phyloP scores from a whole-genome alignment of 2,113 vertebrate species.

The Bambusicola thoracicus region DNA sequence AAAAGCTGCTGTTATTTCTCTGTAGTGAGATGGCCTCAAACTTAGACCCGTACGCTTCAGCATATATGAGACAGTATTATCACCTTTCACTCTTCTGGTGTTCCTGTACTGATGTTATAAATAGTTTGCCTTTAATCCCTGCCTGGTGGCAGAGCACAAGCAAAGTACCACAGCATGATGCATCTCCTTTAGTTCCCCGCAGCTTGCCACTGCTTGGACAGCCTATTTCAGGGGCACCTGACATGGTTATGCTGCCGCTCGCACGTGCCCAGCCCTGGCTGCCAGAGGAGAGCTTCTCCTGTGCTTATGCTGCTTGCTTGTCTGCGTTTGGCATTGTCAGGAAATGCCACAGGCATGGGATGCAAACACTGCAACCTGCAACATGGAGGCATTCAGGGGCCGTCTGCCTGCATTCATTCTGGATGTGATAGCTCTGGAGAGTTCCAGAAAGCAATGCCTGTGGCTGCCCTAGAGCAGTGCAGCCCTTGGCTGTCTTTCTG shows the following conservation, averaged over 20 bases:
- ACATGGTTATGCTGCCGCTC: not conserved
- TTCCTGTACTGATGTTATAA: not conserved
- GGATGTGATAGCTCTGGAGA: fast-evolving
- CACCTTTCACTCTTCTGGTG: not conserved
- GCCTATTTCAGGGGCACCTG: not conserved
- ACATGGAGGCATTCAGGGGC: not conserved
- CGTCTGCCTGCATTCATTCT: not conserved
- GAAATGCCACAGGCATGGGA: not conserved
- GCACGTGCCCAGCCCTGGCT: not conserved
- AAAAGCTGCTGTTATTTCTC: not conserved
- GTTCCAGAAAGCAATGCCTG: not conserved
- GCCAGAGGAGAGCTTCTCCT: not conserved
- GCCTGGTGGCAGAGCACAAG: not conserved
- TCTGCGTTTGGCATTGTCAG: fast-evolving
- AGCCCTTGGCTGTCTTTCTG: not conserved
- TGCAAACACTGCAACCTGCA: not conserved
- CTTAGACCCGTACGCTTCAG: not conserved
- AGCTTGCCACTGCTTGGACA: not conserved
- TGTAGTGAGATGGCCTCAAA: not conserved
- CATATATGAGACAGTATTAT: not conserved
- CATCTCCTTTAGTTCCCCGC: not conserved
- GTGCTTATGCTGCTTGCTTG: not conserved
- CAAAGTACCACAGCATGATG: not conserved
- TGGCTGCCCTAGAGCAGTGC: not conserved
- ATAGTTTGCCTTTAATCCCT: not conserved